Evolutionary conservation across 2,113 vertebrate species (phyloP).

Genomic region (Thinocorus orbignyianus): DNA sequence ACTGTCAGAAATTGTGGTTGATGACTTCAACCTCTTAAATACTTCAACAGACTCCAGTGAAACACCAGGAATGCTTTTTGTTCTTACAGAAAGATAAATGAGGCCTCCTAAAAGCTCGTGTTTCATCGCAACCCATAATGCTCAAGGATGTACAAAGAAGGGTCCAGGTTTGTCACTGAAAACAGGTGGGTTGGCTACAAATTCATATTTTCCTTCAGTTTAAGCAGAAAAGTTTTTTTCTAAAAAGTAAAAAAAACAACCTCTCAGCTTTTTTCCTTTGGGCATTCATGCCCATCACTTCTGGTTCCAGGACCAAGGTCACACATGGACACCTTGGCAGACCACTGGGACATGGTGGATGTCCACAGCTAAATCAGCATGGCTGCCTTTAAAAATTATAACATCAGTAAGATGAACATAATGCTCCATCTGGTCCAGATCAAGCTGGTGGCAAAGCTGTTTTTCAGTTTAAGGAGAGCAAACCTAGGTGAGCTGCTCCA

Average conservation of each 20-base stretch:
- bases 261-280: background rate
- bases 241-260: background rate
- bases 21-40: background rate
- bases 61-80: background rate
- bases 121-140: background rate
- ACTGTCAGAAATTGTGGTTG: background rate
- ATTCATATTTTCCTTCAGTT: background rate
- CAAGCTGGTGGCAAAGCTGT: background rate
- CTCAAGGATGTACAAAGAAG: background rate
- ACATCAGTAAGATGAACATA: rapidly evolving
- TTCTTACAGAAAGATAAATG: background rate
- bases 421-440: rapidly evolving
- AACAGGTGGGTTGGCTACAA: background rate
- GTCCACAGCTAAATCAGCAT: background rate
- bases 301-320: background rate
- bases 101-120: background rate
- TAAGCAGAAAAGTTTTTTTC: background rate
- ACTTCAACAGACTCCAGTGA: background rate
- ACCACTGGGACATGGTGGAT: rapidly evolving
- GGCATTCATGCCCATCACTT: background rate
- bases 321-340: rapidly evolving
- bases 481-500: background rate
- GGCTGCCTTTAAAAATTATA: background rate
- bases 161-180: background rate
- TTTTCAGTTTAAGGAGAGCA: background rate